A percentile compares a stretch with the other conserved stretches of the same genome.
Conservation (phyloP, 2,888 invertebrate genomes). For the Vandiemenella viatica region DNA sequence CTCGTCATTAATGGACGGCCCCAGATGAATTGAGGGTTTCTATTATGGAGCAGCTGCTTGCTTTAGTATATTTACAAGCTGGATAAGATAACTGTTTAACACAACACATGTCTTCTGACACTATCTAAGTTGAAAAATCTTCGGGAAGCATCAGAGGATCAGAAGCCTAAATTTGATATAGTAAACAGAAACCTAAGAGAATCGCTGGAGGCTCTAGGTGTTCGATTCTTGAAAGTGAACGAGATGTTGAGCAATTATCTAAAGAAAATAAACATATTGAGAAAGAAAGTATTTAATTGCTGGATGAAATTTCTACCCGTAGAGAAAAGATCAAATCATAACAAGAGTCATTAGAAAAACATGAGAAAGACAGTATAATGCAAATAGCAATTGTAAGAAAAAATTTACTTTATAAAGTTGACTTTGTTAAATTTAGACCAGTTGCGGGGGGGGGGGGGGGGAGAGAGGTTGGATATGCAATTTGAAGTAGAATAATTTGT, state of each 20-base stretch:
- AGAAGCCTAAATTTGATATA: constrained; percentile 11
- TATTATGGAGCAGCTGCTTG: constrained; percentile 10
- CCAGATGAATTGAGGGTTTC: constrained; percentile 8
- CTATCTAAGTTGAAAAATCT: background rate
- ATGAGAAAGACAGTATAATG: constrained; percentile 6
- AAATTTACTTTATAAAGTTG: constrained; percentile 3
- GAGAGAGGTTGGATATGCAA: background rate
- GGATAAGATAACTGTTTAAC: constrained; percentile 7
- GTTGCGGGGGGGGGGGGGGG: background rate
- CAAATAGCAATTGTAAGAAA: constrained; percentile 1
- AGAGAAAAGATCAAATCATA: background rate
- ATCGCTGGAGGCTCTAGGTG: constrained; percentile 10
- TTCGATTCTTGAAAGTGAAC: constrained; percentile 11
- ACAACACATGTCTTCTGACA: constrained; percentile 1
- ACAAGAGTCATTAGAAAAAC: background rate
- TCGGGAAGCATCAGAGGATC: background rate
- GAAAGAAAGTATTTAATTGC: background rate
- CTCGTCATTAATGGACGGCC: no score
- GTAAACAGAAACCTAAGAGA: constrained; percentile 6
- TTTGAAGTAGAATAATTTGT: background rate
- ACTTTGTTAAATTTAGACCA: background rate
- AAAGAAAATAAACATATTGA: constrained; percentile 1
- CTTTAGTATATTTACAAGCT: constrained; percentile 10
- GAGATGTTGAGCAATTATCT: constrained; percentile 5
- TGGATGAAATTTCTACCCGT: background rate